Base-by-base conservation (phyloP, 2,113 vertebrate genomes). In the Larimichthys crocea region DNA sequence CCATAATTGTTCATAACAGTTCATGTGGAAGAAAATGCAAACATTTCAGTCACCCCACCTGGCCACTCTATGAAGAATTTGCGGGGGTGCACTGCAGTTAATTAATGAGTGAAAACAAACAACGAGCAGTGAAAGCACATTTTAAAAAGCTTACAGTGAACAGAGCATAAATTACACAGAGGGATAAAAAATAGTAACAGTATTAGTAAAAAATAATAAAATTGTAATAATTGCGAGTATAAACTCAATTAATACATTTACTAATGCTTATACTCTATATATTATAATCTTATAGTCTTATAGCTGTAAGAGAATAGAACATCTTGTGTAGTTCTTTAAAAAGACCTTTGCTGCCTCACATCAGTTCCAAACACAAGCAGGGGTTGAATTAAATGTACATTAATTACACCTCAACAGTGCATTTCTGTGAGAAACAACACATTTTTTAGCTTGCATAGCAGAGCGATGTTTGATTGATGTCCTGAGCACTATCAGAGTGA, bases 391-490 rank as follows among this genome's bases (percentile, higher is more conserved):
- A 49, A 29, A 60, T 20, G 2, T 15, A 35, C 35, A 59, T 29
- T 26, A 15, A 48, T 76, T 42, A 9, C 22, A 59, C 5, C 20
- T 9, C 3, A 24, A 8, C 17, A 48, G 63, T 31, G 50, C 6
- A 52, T 35, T 20, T 40, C 1, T 22, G 59, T 40, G 46, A 59
- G 35, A 61, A 61, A 31, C 17, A 24, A 42, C 72, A 44, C n/a
- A 29, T 29, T 71, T 44, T 70, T 29, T 14, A 22, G 17, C 55
- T 55, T 62, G 11, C 56, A 60, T 48, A 71, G 44, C 26, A 62
- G 42, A 59, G 29, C 5, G 12, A 53, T 44, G 48, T 60, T 46
- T 79, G 44, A 69, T 70, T 68, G 69, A 73, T 61, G 62, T 95
- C 49, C 8, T 61, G 50, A 26, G 55, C 10, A 17, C 46, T 31